A percentile compares a stretch with the other conserved stretches of the same genome.
Conservation (phyloP, 1,140 invertebrate species). For the Amphibalanus amphitrite region DNA sequence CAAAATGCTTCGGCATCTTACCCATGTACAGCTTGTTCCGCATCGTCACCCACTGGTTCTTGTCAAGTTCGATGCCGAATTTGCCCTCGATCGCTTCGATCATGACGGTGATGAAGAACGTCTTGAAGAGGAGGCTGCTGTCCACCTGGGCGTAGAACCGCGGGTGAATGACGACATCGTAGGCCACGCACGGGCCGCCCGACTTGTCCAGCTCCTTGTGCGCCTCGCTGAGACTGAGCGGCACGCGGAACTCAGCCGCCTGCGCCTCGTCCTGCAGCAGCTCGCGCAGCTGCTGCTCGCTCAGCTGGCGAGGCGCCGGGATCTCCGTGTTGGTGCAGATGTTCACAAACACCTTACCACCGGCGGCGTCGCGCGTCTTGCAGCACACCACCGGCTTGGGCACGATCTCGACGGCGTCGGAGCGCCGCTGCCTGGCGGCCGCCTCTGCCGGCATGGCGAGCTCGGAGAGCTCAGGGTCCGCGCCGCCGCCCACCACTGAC, state of each 20-base stretch:
- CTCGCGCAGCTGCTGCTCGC: not conserved
- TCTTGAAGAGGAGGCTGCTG: not conserved
- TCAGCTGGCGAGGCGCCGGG: not conserved
- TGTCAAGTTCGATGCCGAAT: not conserved
- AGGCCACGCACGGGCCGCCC: not conserved
- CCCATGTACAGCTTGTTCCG: not conserved
- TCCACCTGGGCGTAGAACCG: not conserved
- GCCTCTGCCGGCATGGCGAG: conserved; percentile 1
- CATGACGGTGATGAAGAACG: not conserved
- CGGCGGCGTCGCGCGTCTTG: not conserved
- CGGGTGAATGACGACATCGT: not conserved
- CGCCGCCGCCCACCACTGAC: too few relatives aligned
- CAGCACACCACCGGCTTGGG: not conserved
- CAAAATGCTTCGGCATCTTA: not conserved
- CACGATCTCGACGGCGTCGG: not conserved
- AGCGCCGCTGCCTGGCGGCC: not conserved
- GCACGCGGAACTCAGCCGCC: not conserved
- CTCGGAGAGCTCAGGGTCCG: not conserved
- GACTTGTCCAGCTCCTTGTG: not conserved
- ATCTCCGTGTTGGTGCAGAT: not conserved
- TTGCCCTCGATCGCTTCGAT: not conserved
- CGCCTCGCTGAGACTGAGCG: not conserved
- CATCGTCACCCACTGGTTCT: not conserved
- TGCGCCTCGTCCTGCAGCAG: not conserved
- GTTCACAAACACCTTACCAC: not conserved